Conservation (phyloP, 92 coral and sea anemone species). For the Pocillopora grandis region DNA sequence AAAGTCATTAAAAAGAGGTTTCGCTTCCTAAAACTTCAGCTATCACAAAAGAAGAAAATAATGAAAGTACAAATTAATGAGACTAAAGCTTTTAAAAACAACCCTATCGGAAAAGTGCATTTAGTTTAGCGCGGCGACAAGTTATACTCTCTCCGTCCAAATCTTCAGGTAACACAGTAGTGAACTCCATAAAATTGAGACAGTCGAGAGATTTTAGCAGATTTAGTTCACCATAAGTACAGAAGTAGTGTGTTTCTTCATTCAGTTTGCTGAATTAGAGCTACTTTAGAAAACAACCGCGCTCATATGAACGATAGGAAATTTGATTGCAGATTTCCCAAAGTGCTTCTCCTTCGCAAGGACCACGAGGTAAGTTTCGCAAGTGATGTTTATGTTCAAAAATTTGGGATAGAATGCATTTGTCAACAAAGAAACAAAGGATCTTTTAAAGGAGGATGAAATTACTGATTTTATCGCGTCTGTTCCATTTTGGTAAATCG, state of each 20-base stretch:
- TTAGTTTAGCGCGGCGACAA: conserved; percentile 25
- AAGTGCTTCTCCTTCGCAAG: too few relatives aligned
- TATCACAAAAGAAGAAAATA: conserved; percentile 39
- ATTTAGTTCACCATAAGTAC: too few relatives aligned
- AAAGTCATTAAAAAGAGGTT: conserved; percentile 27
- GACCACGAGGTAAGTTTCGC: too few relatives aligned
- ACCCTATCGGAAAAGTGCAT: conserved; percentile 3
- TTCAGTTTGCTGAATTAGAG: too few relatives aligned
- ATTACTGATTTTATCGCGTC: conserved; percentile 13
- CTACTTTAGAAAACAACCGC: too few relatives aligned
- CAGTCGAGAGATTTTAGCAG: too few relatives aligned
- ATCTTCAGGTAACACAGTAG: neutral
- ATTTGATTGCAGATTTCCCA: too few relatives aligned
- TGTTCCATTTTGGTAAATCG: neutral
- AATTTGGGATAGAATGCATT: neutral
- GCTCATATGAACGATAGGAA: too few relatives aligned
- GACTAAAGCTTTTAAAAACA: conserved; percentile 40
- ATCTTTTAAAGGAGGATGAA: neutral
- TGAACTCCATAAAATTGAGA: neutral
- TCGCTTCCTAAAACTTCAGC: conserved; percentile 25
- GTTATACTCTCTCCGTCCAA: neutral
- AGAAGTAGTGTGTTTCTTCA: too few relatives aligned
- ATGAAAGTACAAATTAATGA: conserved; percentile 33
- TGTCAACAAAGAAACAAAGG: conserved; percentile 20
- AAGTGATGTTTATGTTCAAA: neutral